Evolutionary conservation across 2,888 invertebrate genomes (phyloP), one percentile per base, ranked within the genome.

Genomic region (Aquatica leii): DNA sequence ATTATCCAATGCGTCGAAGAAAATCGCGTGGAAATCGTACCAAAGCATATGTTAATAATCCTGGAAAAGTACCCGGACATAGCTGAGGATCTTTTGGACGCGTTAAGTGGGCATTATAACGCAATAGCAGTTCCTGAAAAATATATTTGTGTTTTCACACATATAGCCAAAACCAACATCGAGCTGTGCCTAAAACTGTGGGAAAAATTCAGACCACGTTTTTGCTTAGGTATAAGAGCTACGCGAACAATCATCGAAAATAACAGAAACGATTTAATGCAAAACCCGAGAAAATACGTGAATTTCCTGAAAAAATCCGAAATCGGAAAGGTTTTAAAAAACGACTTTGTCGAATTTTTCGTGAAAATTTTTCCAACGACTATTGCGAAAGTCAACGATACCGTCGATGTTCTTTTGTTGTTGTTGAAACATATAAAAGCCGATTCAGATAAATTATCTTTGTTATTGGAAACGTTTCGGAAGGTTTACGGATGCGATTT

Each of bases 1-100:
- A 65, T 67, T 14, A 31, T 65, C 20, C 24, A 49, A 9, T 56
- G 35, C 35, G 9, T 69, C 4, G 20, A 62, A 20, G 21, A 35
- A 8, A 43, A 65, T 34, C 55, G 58, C 41, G 51, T 67, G 14
- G 24, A 59, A 17, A 43, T 69, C 4, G 55, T 48, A 1, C 18
- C 53, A 9, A 58, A 14, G 35, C 63, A 65, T 14, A 15, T 67
- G 4, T 2, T 55, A 14, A 46, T 2, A 0, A 56, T 69, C 35
- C 8, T 67, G 8, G 58, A 60, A 15, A 62, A 35, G 21, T 41
- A 65, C 20, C 21, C 40, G 4, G 46, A 48, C 14, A 46, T 67
- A 24, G 53, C 59, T 0, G 63, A 62, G 24, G 41, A 35, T 11
- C 57, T 65, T 46, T 48, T 57, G 11, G 54, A 20, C 1, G 2